These are phyloP conservation scores for Cryptosula pallasiana DNA, from an alignment of 2,888 invertebrate genomes.

Conservation along the genomic window DNA sequence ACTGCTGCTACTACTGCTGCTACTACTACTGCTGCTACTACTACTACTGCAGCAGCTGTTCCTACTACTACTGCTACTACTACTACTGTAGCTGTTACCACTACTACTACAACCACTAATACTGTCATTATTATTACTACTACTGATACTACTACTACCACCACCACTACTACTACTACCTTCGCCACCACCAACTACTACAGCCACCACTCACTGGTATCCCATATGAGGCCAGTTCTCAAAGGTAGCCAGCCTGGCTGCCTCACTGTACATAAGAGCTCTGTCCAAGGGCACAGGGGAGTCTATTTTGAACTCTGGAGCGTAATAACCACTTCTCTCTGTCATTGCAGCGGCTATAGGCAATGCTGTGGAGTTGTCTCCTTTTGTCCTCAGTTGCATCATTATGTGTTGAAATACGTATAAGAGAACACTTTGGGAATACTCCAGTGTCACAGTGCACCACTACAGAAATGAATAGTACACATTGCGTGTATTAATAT, in stretches of 20 bases:
- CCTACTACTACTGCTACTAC: no score
- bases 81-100: no score
- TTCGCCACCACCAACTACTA: no score
- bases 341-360: slow-evolving; percentile 84
- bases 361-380: slow-evolving; percentile 76
- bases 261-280: slow-evolving; percentile 79
- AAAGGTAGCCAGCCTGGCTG: slow-evolving; percentile 82
- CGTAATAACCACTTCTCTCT: slow-evolving; percentile 59
- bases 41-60: no score
- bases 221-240: slow-evolving; percentile 94
- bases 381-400: slow-evolving; percentile 70
- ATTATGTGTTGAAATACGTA: slow-evolving; percentile 74
- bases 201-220: slow-evolving; percentile 68
- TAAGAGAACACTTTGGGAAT: slow-evolving; percentile 73
- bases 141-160: no score
- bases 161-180: no score
- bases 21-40: no score
- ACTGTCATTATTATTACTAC: no score
- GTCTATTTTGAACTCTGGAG: slow-evolving; percentile 30
- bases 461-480: no score
- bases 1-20: no score
- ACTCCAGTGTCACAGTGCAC: slow-evolving; percentile 79
- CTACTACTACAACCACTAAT: no score
- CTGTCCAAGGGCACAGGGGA: slow-evolving; percentile 48
- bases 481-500: no score